Percentiles rank a stretch among this genome's conserved stretches.
phyloP scores from a whole-genome alignment of 2,113 vertebrate genomes.

The Psammodynastes pulverulentus region DNA sequence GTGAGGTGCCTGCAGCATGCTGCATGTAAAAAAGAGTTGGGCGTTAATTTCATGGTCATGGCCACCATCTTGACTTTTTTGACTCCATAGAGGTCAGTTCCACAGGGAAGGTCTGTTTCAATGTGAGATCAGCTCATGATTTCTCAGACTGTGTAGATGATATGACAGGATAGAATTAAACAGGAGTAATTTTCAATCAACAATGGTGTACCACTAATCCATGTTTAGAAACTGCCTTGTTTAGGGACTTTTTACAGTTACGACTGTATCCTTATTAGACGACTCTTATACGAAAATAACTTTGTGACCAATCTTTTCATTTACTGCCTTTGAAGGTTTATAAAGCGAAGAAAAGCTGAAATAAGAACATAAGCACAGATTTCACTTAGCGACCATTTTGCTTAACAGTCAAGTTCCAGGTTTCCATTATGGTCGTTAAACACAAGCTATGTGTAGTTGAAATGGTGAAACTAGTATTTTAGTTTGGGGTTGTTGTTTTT shows the following conservation, averaged over 20 bases:
- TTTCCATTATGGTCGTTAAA: neutral
- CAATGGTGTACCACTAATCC: neutral
- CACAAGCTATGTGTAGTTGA: neutral
- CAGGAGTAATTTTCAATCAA: neutral
- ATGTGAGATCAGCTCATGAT: neutral
- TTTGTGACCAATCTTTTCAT: neutral
- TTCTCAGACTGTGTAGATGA: neutral
- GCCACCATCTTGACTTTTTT: neutral
- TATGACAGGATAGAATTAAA: neutral
- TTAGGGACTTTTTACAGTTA: neutral
- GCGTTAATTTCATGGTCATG: neutral
- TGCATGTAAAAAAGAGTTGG: neutral
- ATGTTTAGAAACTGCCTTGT: neutral
- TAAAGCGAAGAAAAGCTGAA: neutral
- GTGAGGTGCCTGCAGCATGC: neutral
- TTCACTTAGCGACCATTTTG: neutral
- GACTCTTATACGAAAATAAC: neutral
- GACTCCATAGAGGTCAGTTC: neutral
- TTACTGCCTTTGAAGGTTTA: neutral
- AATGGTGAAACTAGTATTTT: neutral
- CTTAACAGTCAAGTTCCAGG: neutral
- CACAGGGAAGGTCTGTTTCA: neutral
- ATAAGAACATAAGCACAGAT: neutral
- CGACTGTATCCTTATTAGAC: neutral
- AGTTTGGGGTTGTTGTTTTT: neutral